Conservation (phyloP, 2,797 vertebrate species). For the Leuciscus waleckii region DNA sequence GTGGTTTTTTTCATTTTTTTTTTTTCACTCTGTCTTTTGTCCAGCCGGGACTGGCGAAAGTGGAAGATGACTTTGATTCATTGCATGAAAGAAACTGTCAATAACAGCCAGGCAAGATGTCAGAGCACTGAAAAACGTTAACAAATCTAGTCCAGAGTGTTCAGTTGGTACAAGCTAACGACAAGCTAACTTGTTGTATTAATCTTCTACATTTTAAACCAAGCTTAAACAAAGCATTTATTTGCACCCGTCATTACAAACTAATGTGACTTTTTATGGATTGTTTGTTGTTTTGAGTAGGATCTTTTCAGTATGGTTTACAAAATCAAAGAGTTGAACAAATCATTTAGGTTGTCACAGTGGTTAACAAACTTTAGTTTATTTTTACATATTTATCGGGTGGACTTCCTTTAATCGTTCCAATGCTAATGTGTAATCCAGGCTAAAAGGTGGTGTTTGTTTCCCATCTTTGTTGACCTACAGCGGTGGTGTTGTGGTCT, state of each 20-base stretch:
- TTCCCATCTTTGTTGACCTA: constrained; percentile 59
- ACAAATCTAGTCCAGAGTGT: background rate
- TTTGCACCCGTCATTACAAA: background rate
- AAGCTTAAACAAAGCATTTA: background rate
- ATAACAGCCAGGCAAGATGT: constrained; percentile 10
- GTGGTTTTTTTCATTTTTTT: background rate
- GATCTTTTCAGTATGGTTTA: background rate
- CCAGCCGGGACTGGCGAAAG: background rate
- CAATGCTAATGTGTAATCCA: constrained; percentile 14
- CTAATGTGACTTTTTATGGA: background rate
- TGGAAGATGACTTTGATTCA: constrained; percentile 1
- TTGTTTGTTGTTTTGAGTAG: background rate
- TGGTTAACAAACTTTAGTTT: background rate
- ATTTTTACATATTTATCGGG: background rate
- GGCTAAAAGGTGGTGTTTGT: constrained; percentile 42
- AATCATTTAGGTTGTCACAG: background rate
- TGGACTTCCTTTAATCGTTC: background rate
- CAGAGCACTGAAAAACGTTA: background rate
- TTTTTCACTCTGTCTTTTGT: background rate
- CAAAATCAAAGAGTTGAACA: background rate
- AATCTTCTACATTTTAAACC: background rate
- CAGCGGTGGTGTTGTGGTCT: constrained; percentile 57
- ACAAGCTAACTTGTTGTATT: background rate
- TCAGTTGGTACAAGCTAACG: background rate
- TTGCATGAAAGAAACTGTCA: constrained; percentile 3